Base-by-base conservation (phyloP, 1,140 invertebrate genomes). In the Aphaenogaster ashmeadi region DNA sequence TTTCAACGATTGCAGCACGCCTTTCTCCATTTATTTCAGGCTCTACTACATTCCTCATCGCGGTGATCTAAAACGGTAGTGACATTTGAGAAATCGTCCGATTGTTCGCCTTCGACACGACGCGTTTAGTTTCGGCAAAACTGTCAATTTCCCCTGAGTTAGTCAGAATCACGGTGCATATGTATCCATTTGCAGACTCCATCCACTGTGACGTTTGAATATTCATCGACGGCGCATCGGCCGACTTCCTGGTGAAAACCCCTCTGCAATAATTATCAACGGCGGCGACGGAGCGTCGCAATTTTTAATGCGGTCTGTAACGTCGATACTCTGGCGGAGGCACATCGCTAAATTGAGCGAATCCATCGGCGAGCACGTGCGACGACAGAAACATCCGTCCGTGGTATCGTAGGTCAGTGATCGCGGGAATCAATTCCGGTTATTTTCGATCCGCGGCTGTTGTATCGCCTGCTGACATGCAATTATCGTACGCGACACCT, bases 321-420 rank as follows among this genome's bases (percentile, higher is more conserved):
- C 50, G n/a, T 41, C 36, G 64, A 64, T 64, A 11, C 5, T 18
- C 44, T 9, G 13, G 3, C 44, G 36, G 18, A 86, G 27, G 7
- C 13, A 18, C 27, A 27, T n/a, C 21, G 62, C n/a, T 60, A 67
- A 58, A 87, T 81, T 7, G 33, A 89, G 66, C 60, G 33, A 27
- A 72, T 77, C 62, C 9, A 36, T 27, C 41, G 54, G 21, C 15
- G 13, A n/a, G 58, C 27, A 38, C 44, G 41, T 5, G 38, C 8
- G 11, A 60, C 8, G 27, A 66, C 21, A 50, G 66, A 72, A 88
- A 89, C 67, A 60, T 44, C 8, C 21, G 38, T 21, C n/a, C 47
- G 15, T 52, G 18, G 4, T 71, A 50, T 15, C 60, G 44, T 69
- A 86, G 84, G 64, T 86, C 84, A 79, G 64, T 86, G 75, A 50